Evolutionary conservation across 1,140 invertebrate species (phyloP).

Genomic region (Drosophila paulistorum): DNA sequence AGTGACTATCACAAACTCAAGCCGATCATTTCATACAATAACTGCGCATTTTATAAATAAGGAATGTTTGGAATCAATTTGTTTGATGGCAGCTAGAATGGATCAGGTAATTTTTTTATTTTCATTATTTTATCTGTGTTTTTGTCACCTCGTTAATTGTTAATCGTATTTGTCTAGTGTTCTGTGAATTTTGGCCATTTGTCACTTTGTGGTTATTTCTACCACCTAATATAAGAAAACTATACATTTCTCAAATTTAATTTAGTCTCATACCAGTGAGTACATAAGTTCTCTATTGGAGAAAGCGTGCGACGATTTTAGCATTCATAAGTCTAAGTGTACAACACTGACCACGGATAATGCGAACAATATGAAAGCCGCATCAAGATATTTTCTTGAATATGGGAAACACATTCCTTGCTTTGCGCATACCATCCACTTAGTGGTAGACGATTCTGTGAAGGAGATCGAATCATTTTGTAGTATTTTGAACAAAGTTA

Average conservation of each 20-base stretch:
- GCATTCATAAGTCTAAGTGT: constrained; percentile 20
- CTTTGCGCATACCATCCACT: constrained; percentile 32
- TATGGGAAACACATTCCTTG: constrained; percentile 23
- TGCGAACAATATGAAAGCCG: constrained; percentile 31
- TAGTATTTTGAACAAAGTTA: constrained; percentile 25
- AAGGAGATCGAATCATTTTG: constrained; percentile 24
- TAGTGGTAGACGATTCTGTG: constrained; percentile 24
- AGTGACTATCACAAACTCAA: constrained; percentile 32
- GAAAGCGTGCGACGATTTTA: constrained; percentile 22
- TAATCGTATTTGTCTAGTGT: constrained; percentile 21
- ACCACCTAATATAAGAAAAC: constrained; percentile 13
- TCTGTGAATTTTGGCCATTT: constrained; percentile 20
- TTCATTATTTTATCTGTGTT: constrained; percentile 16
- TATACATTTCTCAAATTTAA: constrained; percentile 19
- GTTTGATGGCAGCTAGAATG: constrained; percentile 24
- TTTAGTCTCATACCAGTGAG: constrained; percentile 36
- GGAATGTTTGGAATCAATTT: constrained; percentile 25
- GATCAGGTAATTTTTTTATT: constrained; percentile 15
- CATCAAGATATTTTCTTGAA: constrained; percentile 27
- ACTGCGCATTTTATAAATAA: constrained; percentile 27
- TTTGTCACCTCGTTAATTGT: constrained; percentile 25
- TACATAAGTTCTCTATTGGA: constrained; percentile 26
- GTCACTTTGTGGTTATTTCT: constrained; percentile 25
- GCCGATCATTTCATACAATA: constrained; percentile 23
- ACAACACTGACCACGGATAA: constrained; percentile 31